Base-by-base conservation (phyloP, 2,113 vertebrate species). In the Aythya baeri region DNA sequence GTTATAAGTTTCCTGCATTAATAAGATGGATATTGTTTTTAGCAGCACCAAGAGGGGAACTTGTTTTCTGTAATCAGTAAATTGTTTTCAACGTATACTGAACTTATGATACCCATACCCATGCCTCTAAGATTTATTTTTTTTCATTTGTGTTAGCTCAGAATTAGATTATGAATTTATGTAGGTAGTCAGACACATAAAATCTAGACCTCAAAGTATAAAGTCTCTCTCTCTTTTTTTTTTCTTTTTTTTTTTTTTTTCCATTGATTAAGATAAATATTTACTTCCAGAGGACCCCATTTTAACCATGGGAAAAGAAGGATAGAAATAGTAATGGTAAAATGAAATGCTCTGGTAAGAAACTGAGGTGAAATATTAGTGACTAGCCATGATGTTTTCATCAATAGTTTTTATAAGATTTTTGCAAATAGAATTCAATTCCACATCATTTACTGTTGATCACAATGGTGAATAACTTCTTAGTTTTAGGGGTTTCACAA, bases 371-470 rank as follows among this genome's bases (percentile, higher is more conserved):
- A 94, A 26, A 41, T 77, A 63, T 88, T 83, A 55, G 16, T 43
- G 26, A 61, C 23, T 73, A 32, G 6, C 11, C 77, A 32, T 63
- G 54, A 72, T 52, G 11, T 4, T 57, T 88, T 95, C 61, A 84
- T 81, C 25, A 90, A 63, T 61, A 89, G 63, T n/a, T 88, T 90
- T 89, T 54, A 61, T 2, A 85, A 68, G 90, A 94, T 79, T n/a
- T 81, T 44, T 83, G 26, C 32, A 85, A 89, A 82, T 3, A 6
- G n/a, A 78, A 25, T 88, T 88, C 44, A 74, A 32, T 75, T 89
- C 50, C n/a, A 44, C 67, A 52, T 91, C 29, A n/a, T 78, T 93
- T 89, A 50, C 46, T 5, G 15, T 83, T 83, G 41, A 26, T 87
- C 71, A 34, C 16, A 79, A 63, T 31, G 44, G 36, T 83, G 72